Conservation (phyloP, 2,113 vertebrate species). For the Heteronetta atricapilla region DNA sequence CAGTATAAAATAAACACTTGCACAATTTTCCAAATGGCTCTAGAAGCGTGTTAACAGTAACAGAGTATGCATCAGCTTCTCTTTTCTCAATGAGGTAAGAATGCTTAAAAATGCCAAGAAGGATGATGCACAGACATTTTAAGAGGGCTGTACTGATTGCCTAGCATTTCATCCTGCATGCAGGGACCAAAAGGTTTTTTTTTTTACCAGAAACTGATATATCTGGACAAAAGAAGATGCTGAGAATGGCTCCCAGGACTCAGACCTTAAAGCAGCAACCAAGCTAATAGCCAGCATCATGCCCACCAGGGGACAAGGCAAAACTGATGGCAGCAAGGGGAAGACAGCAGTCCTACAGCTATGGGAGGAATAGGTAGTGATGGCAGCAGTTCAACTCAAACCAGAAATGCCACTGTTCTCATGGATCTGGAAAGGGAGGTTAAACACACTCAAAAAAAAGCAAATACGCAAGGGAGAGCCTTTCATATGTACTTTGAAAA, state of each 20-base stretch:
- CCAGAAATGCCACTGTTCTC: not conserved
- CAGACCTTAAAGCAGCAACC: not conserved
- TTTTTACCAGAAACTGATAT: not conserved
- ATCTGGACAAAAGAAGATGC: not conserved
- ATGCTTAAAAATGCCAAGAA: not conserved
- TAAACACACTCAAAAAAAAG: not conserved
- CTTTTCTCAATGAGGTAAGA: not conserved
- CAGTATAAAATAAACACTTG: not conserved
- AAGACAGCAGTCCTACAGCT: not conserved
- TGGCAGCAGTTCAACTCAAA: not conserved
- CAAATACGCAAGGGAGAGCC: not conserved
- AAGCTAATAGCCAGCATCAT: not conserved
- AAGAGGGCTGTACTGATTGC: not conserved
- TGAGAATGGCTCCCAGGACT: not conserved
- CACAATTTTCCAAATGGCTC: not conserved
- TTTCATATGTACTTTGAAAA: not conserved
- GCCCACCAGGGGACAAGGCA: not conserved
- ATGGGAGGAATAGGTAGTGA: rapidly evolving
- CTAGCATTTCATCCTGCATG: not conserved
- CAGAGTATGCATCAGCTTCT: not conserved
- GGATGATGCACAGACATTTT: not conserved
- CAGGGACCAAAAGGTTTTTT: not conserved
- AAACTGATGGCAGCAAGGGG: not conserved
- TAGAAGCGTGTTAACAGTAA: not conserved
- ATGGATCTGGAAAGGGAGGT: not conserved